Evolutionary conservation across 2,113 vertebrate species (phyloP).

Genomic region (Macroglossus sobrinus): DNA sequence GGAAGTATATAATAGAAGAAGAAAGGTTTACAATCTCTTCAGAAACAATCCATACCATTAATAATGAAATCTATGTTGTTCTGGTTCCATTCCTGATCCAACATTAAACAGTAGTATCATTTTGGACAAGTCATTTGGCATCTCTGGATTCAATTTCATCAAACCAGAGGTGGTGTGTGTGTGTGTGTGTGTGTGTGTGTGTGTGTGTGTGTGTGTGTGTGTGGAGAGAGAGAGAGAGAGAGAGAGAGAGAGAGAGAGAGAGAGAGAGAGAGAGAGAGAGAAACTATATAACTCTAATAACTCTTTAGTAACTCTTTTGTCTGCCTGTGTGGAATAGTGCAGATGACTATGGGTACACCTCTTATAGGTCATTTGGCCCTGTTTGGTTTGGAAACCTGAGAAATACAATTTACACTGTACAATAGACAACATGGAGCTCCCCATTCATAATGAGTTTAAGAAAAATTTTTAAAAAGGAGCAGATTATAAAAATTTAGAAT

Average conservation of each 20-base stretch:
- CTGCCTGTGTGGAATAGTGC: neutral
- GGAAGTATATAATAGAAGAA: neutral
- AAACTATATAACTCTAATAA: neutral
- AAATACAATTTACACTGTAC: neutral
- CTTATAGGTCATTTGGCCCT: neutral
- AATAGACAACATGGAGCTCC: neutral
- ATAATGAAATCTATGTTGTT: neutral
- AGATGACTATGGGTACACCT: too few species aligned
- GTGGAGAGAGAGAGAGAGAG: neutral
- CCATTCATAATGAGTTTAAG: neutral
- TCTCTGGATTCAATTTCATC: neutral
- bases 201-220: neutral
- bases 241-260: neutral
- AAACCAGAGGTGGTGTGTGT: neutral
- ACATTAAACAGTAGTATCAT: neutral
- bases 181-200: neutral
- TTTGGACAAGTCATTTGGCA: neutral
- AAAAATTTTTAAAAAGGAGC: neutral
- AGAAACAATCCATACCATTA: neutral
- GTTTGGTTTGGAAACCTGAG: slow-evolving; percentile 34
- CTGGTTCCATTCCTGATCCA: neutral
- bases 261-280: neutral
- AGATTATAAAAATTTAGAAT: slow-evolving; percentile 6
- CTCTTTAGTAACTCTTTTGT: neutral
- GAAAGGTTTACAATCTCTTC: neutral